phyloP scores from a whole-genome alignment of 2,113 vertebrate species.

The Corythaixoides concolor region DNA sequence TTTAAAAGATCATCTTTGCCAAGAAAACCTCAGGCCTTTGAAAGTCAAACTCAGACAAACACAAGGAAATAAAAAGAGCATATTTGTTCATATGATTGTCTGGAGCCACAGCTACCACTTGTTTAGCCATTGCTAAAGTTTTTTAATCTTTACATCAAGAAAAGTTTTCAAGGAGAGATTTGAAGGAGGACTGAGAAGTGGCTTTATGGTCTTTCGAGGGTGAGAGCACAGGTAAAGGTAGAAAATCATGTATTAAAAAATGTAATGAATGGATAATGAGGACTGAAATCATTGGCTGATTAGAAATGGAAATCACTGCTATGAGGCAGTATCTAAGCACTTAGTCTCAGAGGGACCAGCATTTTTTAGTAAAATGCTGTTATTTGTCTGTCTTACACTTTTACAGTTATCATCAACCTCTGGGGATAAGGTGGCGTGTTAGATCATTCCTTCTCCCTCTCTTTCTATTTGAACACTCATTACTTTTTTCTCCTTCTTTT shows the following conservation, averaged over 20 bases:
- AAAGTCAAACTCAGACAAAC: neutral
- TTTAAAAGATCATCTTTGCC: neutral
- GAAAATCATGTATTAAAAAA: neutral
- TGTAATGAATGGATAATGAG: neutral
- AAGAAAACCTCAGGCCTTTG: neutral
- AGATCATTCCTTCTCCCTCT: neutral
- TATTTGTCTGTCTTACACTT: neutral
- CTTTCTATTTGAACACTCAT: neutral
- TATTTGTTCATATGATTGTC: neutral
- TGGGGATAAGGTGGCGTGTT: neutral
- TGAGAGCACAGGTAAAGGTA: neutral
- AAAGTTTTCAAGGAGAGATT: neutral
- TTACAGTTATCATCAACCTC: neutral
- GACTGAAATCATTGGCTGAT: neutral
- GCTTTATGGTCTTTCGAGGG: neutral
- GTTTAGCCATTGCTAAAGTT: neutral
- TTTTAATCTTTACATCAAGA: neutral
- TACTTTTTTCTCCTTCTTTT: neutral
- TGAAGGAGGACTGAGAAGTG: neutral
- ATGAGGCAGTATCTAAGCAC: neutral
- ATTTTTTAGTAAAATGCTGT: neutral
- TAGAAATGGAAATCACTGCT: neutral
- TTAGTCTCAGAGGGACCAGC: neutral
- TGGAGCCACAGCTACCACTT: neutral
- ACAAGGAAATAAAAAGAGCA: neutral